These are phyloP conservation scores for Anoplopoma fimbria DNA, from an alignment of 2,113 vertebrate genomes.

Conservation along the genomic window DNA sequence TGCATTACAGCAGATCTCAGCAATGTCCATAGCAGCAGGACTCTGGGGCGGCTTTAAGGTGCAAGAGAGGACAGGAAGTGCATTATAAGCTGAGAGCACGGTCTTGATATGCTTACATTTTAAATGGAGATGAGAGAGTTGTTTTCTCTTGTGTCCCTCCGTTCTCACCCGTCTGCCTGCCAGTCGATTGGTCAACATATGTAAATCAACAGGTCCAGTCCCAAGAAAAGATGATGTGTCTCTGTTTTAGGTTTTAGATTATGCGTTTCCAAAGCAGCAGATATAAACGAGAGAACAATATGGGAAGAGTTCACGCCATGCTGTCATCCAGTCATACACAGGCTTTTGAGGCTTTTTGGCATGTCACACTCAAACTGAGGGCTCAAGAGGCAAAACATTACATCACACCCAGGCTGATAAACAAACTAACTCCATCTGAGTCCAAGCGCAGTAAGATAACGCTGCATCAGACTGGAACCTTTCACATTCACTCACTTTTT, in stretches of 20 bases:
- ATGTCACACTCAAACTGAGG: conserved; percentile 25
- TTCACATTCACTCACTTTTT: conserved; percentile 54
- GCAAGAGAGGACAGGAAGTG: conserved; percentile 23
- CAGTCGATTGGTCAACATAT: conserved; percentile 11
- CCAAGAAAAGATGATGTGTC: conserved; percentile 40
- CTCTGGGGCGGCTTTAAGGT: conserved; percentile 20
- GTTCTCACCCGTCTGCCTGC: conserved; percentile 24
- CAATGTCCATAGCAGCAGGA: conserved; percentile 45
- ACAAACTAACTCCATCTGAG: conserved; percentile 43
- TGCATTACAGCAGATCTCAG: conserved; percentile 60
- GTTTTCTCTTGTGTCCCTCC: conserved; percentile 45
- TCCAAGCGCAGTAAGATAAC: conserved; percentile 62
- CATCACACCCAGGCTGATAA: conserved; percentile 68
- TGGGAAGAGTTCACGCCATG: conserved; percentile 33
- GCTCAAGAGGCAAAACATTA: conserved; percentile 71
- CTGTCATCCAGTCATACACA: conserved; percentile 34
- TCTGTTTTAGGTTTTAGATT: conserved; percentile 41
- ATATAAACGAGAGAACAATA: conserved; percentile 40
- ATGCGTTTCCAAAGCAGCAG: conserved; percentile 23
- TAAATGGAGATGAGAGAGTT: conserved; percentile 42
- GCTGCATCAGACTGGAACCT: conserved; percentile 62
- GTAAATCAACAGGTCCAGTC: conserved; percentile 28
- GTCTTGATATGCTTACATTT: conserved; percentile 9
- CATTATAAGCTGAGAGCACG: background rate
- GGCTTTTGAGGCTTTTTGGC: conserved; percentile 24